phyloP scores from a whole-genome alignment of 2,797 vertebrate species.

The Cyclura pinguis region DNA sequence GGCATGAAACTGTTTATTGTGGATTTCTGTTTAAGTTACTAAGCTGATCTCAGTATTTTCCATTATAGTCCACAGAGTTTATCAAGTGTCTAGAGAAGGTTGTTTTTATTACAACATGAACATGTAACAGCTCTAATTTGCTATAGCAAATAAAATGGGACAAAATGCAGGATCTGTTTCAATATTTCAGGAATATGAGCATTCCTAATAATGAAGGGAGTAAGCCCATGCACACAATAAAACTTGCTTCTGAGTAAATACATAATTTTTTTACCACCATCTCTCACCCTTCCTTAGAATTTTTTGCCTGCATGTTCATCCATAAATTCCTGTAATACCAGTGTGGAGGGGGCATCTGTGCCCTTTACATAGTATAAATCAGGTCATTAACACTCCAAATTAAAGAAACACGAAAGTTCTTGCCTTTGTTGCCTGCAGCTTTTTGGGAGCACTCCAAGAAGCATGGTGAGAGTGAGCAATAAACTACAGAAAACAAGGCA shows the following conservation, averaged over 20 bases:
- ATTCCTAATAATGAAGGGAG: neutral
- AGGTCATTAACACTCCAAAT: slow-evolving; percentile 70
- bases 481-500: slow-evolving; percentile 54
- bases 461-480: neutral
- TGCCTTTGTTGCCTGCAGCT: slow-evolving; percentile 41
- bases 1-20: no score
- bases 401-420: slow-evolving; percentile 48
- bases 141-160: neutral
- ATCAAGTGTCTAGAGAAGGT: neutral
- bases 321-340: slow-evolving; percentile 52
- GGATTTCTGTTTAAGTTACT: no score
- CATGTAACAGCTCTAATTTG: neutral
- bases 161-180: neutral
- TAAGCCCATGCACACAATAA: neutral
- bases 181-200: neutral
- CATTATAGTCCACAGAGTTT: neutral
- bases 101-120: neutral
- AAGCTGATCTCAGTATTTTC: neutral
- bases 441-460: slow-evolving; percentile 1
- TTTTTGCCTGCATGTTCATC: slow-evolving; percentile 26
- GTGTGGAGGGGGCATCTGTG: slow-evolving; percentile 44
- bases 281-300: slow-evolving; percentile 35
- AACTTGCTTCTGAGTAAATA: neutral
- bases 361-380: slow-evolving; percentile 62
- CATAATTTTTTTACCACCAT: neutral